Conservation (phyloP, 2,113 vertebrate species). For the Lycocorax pyrrhopterus region DNA sequence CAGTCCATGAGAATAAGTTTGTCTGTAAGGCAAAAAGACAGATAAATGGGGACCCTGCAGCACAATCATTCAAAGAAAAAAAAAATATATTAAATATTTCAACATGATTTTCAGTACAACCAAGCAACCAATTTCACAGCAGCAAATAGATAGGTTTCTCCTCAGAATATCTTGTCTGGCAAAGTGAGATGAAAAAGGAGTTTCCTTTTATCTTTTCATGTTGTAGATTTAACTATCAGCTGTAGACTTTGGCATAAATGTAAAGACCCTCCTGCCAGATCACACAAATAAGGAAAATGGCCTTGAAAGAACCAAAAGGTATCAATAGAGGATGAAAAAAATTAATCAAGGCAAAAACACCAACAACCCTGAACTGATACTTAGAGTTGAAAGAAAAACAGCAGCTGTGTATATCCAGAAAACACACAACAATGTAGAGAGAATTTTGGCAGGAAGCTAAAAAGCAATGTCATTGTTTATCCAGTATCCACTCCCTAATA, state of each 20-base stretch:
- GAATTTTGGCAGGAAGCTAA: not conserved
- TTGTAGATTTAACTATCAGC: not conserved
- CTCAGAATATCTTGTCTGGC: not conserved
- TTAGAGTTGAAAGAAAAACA: not conserved
- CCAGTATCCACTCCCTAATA: not conserved
- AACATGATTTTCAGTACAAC: not conserved
- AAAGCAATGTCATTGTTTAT: not conserved
- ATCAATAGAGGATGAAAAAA: not conserved
- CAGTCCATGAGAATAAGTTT: not conserved
- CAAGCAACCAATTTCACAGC: not conserved
- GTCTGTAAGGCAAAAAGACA: not conserved
- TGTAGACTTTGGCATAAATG: accelerated
- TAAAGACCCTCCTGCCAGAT: not conserved
- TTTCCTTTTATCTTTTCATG: not conserved
- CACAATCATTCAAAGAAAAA: not conserved
- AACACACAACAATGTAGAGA: not conserved
- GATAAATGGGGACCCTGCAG: not conserved
- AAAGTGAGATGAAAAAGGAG: not conserved
- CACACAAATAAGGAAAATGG: not conserved
- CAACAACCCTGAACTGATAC: not conserved
- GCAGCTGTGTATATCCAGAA: not conserved
- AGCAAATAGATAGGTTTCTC: not conserved
- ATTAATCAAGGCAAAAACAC: not conserved
- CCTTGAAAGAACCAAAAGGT: not conserved
- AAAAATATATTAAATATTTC: not conserved